These are phyloP conservation scores for Stictonetta naevosa DNA, from an alignment of 2,113 vertebrate genomes.

Conservation along the genomic window DNA sequence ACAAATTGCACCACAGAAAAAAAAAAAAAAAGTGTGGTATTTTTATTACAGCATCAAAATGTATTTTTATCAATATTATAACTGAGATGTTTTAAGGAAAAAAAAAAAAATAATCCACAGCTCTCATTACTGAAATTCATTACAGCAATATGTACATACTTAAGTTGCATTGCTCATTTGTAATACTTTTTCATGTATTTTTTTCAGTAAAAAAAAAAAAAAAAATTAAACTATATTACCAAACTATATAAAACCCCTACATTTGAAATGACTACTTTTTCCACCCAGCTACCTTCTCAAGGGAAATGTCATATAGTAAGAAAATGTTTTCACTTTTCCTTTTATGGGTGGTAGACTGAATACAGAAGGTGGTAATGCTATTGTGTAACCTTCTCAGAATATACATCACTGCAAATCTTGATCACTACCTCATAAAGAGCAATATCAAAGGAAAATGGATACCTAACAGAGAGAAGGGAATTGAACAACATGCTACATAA, in stretches of 20 bases:
- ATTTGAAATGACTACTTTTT: background rate
- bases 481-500: background rate
- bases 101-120: background rate
- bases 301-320: background rate
- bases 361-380: fast-evolving
- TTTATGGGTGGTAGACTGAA: background rate
- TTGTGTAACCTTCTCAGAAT: background rate
- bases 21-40: background rate
- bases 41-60: constrained; percentile 12
- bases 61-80: background rate
- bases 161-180: background rate
- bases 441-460: background rate
- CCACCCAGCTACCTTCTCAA: background rate
- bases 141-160: background rate
- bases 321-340: background rate
- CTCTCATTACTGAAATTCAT: constrained; percentile 12
- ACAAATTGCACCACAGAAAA: background rate
- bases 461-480: background rate
- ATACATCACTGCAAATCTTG: background rate
- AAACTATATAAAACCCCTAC: background rate
- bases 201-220: background rate
- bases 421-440: background rate
- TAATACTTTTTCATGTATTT: background rate
- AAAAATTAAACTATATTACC: background rate
- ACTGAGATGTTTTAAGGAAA: background rate